These are phyloP conservation scores for Panthera leo DNA, from an alignment of 2,113 vertebrate species.

Conservation along the genomic window DNA sequence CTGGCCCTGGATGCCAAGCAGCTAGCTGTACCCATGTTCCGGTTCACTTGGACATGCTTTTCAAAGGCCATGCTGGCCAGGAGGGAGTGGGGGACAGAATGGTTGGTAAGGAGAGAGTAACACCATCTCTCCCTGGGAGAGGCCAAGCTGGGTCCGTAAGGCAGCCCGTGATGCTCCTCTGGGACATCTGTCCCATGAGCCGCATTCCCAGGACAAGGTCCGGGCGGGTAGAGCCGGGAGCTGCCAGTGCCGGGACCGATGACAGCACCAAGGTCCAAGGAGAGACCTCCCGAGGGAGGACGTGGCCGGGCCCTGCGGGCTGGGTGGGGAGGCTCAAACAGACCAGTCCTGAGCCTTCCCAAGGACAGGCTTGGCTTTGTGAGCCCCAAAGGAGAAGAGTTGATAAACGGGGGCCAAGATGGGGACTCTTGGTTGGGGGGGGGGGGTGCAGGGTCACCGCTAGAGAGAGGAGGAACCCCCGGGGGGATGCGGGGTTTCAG, in stretches of 20 bases:
- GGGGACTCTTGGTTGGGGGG: too few species aligned
- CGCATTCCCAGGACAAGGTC: fast-evolving
- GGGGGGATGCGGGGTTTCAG: neutral
- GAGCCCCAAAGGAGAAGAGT: neutral
- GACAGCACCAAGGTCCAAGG: neutral
- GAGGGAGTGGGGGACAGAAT: fast-evolving
- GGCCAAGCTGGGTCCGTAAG: too few species aligned
- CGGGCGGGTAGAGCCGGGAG: fast-evolving
- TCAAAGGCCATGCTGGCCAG: fast-evolving
- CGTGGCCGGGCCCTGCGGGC: fast-evolving
- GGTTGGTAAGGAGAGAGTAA: fast-evolving
- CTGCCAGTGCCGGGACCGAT: fast-evolving
- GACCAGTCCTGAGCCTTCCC: neutral
- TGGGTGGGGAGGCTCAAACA: fast-evolving
- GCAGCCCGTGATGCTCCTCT: neutral
- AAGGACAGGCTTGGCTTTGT: neutral
- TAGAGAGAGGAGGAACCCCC: neutral
- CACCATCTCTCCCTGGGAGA: fast-evolving
- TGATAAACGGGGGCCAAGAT: too few species aligned
- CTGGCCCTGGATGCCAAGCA: fast-evolving
- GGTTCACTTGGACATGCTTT: neutral
- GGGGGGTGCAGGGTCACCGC: neutral
- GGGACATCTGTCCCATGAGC: neutral
- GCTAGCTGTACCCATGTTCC: fast-evolving
- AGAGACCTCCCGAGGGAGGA: neutral